Evolutionary conservation across 92 coral and sea anemone genomes (phyloP).

Genomic region (Epizoanthus ramosus): DNA sequence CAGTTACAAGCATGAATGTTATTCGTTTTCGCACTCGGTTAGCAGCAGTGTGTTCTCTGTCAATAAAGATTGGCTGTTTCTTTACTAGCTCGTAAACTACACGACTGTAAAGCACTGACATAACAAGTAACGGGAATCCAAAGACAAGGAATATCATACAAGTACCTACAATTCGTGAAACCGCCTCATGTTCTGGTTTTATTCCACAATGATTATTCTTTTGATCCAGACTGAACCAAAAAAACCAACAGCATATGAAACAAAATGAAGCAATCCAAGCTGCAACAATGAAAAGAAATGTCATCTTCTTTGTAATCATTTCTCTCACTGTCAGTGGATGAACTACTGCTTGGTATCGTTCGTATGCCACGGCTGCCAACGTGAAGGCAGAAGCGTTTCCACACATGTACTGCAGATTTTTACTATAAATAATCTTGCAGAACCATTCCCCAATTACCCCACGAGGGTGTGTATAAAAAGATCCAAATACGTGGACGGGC

Average conservation of each 20-base stretch:
- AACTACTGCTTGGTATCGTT: conserved; percentile 23
- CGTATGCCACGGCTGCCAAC: conserved; percentile 10
- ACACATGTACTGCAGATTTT: background rate
- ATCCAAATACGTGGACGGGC: background rate
- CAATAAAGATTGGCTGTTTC: background rate
- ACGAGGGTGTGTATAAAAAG: background rate
- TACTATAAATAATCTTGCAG: conserved; percentile 4
- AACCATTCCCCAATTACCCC: background rate
- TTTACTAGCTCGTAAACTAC: background rate
- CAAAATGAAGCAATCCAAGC: conserved; percentile 2
- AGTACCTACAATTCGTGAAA: background rate
- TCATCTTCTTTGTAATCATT: too few species aligned
- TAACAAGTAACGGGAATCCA: background rate
- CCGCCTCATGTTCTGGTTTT: background rate
- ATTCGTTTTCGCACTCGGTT: conserved; percentile 1
- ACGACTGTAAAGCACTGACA: conserved; percentile 4
- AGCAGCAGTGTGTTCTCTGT: conserved; percentile 5
- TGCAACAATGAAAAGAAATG: background rate
- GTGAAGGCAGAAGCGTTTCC: background rate
- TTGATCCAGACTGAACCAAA: background rate
- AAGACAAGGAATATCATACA: background rate
- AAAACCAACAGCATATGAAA: background rate
- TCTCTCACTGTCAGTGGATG: conserved; percentile 7
- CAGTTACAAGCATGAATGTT: conserved; percentile 8
- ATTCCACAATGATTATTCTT: background rate